Evolutionary conservation across 2,113 vertebrate species (phyloP), one percentile per base, ranked within the genome.

Genomic region (Camelus dromedarius): DNA sequence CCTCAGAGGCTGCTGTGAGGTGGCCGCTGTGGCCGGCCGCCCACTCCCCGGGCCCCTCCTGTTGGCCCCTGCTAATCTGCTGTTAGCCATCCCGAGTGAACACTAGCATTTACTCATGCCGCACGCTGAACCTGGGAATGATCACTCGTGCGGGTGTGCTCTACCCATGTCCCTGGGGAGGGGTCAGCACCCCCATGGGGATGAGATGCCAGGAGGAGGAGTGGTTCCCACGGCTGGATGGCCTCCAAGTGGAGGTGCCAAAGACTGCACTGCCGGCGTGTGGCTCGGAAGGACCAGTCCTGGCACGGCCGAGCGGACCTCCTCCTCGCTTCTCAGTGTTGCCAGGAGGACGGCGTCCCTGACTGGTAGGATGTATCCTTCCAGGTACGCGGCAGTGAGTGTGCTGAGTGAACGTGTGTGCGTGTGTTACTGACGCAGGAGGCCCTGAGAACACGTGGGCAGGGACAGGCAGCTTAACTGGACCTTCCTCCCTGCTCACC

Each of bases 181-280:
- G 22, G 5, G 0, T 64, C 3, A 16, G 8, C 4, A 0, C 14
- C 7, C 4, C 35, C 10, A 12, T 22, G 3, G 4, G 3, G 19
- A 19, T 8, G 76, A 54, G 9, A 54, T 10, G 11, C 5, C 48
- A 13, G 0, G 5, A n/a, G 83, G 12, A 35, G 22, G 30, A 12
- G 56, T 1, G 13, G 32, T 7, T n/a, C 35, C 66, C 22, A 5
- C 14, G 14, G 6, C 32, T 0, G 5, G 38, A 64, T 3, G 5
- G 24, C 48, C 24, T 35, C n/a, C 8, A 2, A 4, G 4, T 0
- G 3, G 22, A 67, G 2, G 1, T 8, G 8, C 16, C 15, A 16
- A 12, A 5, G 13, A 4, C 16, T 2, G 42, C 38, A 8, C 1
- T 2, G n/a, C 42, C 28, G 3, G 46, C 1, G 1, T 8, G 35